Evolutionary conservation across 2,113 vertebrate genomes (phyloP).

Genomic region (Engraulis encrasicolus): DNA sequence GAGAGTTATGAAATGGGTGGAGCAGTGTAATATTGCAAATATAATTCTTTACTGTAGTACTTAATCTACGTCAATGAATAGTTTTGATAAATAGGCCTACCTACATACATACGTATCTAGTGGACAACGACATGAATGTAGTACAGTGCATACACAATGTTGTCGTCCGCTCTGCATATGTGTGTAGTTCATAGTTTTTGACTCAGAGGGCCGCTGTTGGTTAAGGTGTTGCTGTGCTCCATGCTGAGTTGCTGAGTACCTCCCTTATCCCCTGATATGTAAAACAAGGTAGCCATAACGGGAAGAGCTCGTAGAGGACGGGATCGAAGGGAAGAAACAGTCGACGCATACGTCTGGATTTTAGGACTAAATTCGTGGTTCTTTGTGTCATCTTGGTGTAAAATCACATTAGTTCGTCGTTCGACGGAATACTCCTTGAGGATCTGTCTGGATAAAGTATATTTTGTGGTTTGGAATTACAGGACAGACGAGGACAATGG

Average conservation of each 20-base stretch:
- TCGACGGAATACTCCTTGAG: neutral
- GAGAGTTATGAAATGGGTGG: too few relatives aligned
- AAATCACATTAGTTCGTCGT: neutral
- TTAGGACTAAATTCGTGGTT: neutral
- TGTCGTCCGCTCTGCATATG: too few relatives aligned
- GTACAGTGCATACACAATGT: too few relatives aligned
- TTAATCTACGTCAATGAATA: too few relatives aligned
- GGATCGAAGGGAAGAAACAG: neutral
- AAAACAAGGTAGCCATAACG: slow-evolving; percentile 15
- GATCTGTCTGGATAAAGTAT: slow-evolving; percentile 6
- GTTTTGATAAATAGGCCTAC: too few relatives aligned
- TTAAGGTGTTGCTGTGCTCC: slow-evolving; percentile 34
- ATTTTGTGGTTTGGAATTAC: neutral
- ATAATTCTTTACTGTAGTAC: too few relatives aligned
- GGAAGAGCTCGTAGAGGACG: slow-evolving; percentile 1
- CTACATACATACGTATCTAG: too few relatives aligned
- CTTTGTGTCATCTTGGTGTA: neutral
- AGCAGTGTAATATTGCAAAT: too few relatives aligned
- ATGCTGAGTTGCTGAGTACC: slow-evolving; percentile 32
- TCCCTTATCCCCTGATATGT: slow-evolving; percentile 44
- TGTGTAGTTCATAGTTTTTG: slow-evolving; percentile 47
- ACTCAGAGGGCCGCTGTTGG: slow-evolving; percentile 62
- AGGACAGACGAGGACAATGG: slow-evolving; percentile 44
- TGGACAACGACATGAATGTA: too few relatives aligned
- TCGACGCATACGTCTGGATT: neutral